A percentile compares a stretch with the other conserved stretches of the same genome.
Conservation (phyloP, 64 coral and sea anemone species). For the Montipora efflorescens region DNA sequence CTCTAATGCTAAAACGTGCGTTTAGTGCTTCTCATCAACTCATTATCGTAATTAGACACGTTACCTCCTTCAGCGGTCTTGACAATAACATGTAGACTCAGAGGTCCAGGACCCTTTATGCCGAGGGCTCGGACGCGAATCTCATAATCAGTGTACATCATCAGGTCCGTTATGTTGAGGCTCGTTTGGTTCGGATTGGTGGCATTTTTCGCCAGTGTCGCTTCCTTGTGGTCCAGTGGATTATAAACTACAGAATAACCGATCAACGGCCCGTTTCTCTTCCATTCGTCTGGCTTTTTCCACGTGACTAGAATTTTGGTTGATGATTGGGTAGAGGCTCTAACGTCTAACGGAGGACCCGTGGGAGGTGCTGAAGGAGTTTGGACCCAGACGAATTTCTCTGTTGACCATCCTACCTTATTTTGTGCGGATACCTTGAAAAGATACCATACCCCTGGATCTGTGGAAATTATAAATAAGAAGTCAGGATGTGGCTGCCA, state of each 20-base stretch:
- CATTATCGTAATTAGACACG: neutral
- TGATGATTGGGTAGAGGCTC: conserved; percentile 64
- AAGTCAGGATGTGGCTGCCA: neutral
- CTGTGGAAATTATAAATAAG: neutral
- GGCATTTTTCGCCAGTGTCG: conserved; percentile 41
- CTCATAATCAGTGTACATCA: conserved; percentile 76
- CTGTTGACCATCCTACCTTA: conserved; percentile 87
- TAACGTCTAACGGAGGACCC: conserved; percentile 76
- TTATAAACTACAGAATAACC: conserved; percentile 75
- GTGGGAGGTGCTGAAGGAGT: conserved; percentile 77
- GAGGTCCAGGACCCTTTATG: conserved; percentile 57
- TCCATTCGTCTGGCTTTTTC: conserved; percentile 73
- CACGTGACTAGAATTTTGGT: conserved; percentile 82
- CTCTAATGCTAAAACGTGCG: no score
- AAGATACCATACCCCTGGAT: conserved; percentile 78
- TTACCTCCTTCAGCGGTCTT: conserved; percentile 78
- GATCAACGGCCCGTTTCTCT: conserved; percentile 61
- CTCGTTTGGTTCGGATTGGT: conserved; percentile 64
- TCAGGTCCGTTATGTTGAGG: conserved; percentile 37
- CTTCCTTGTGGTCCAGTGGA: conserved; percentile 13
- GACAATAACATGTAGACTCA: conserved; percentile 53
- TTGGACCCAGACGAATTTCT: conserved; percentile 55
- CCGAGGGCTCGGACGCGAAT: conserved; percentile 73
- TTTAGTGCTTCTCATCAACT: neutral
- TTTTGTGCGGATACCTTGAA: conserved; percentile 82